These are phyloP conservation scores for Catharus bicknelli DNA, from an alignment of 2,113 vertebrate genomes.

Conservation along the genomic window DNA sequence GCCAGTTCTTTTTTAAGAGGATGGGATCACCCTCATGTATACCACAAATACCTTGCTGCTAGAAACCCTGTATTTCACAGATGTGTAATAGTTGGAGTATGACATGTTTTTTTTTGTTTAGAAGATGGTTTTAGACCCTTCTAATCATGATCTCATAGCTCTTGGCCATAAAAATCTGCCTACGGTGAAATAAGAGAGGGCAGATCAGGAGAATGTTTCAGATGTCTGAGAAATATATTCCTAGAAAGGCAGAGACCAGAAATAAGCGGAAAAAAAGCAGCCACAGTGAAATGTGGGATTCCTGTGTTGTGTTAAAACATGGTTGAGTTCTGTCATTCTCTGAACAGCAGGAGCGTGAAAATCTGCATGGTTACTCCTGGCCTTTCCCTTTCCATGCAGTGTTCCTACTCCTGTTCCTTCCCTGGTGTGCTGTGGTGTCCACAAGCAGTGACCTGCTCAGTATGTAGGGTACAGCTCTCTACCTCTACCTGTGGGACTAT, in stretches of 20 bases:
- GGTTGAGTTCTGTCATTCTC: neutral
- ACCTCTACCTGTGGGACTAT: rapidly evolving
- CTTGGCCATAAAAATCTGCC: neutral
- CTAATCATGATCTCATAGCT: neutral
- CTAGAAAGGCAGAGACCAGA: neutral
- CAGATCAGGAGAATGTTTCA: neutral
- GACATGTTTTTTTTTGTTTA: neutral
- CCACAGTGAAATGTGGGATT: neutral
- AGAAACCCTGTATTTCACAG: neutral
- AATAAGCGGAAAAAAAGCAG: neutral
- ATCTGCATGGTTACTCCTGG: neutral
- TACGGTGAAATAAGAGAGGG: neutral
- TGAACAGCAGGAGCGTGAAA: neutral
- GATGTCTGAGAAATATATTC: neutral
- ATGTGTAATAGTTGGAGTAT: neutral
- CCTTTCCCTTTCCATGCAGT: rapidly evolving
- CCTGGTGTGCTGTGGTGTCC: rapidly evolving
- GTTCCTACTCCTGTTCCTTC: rapidly evolving
- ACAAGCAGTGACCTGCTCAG: neutral
- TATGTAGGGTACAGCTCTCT: neutral
- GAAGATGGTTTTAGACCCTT: neutral
- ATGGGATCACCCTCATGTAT: neutral
- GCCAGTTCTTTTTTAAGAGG: neutral
- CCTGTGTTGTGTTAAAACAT: neutral
- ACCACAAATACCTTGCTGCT: neutral